Percentiles rank a stretch among this genome's conserved stretches.
Evolutionary conservation across 2,113 vertebrate genomes (phyloP).

Genomic region (Cromileptes altivelis): DNA sequence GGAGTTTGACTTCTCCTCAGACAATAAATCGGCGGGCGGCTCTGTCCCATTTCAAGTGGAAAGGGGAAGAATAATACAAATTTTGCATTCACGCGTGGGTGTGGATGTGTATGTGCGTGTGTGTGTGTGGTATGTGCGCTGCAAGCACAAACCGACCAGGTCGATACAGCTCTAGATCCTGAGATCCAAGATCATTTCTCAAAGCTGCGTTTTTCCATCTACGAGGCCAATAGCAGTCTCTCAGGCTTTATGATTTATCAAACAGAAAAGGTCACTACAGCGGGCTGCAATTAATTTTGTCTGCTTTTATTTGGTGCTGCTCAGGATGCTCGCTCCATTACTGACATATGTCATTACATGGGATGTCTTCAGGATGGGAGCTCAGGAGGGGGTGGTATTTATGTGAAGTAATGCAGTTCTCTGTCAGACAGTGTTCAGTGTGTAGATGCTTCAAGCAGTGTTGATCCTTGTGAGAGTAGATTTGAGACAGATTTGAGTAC

Average conservation of each 20-base stretch:
- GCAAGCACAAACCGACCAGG: slow-evolving; percentile 33
- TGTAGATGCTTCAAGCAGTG: not conserved
- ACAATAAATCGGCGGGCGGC: slow-evolving; percentile 37
- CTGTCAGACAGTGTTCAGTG: not conserved
- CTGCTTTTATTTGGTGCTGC: slow-evolving; percentile 78
- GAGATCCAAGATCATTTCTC: slow-evolving; percentile 77
- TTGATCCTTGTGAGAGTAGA: not conserved
- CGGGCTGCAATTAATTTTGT: slow-evolving; percentile 81
- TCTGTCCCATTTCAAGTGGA: slow-evolving; percentile 32
- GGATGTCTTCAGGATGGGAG: slow-evolving; percentile 49
- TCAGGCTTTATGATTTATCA: slow-evolving; percentile 81
- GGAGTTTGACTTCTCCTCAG: slow-evolving; percentile 57
- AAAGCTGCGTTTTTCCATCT: slow-evolving; percentile 69
- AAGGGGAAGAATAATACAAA: slow-evolving; percentile 35
- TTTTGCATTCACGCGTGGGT: slow-evolving; percentile 29
- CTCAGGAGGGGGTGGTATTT: slow-evolving; percentile 28
- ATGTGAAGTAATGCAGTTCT: slow-evolving; percentile 31
- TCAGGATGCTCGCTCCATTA: slow-evolving; percentile 71
- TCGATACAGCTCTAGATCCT: slow-evolving; percentile 64
- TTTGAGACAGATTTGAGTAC: not conserved
- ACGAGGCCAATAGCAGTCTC: slow-evolving; percentile 62
- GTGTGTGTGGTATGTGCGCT: slow-evolving; percentile 26
- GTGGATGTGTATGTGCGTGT: not conserved
- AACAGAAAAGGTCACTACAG: slow-evolving; percentile 80
- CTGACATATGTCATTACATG: slow-evolving; percentile 65